Evolutionary conservation across 1,140 invertebrate genomes (phyloP).

Genomic region (Drosophila ananassae): DNA sequence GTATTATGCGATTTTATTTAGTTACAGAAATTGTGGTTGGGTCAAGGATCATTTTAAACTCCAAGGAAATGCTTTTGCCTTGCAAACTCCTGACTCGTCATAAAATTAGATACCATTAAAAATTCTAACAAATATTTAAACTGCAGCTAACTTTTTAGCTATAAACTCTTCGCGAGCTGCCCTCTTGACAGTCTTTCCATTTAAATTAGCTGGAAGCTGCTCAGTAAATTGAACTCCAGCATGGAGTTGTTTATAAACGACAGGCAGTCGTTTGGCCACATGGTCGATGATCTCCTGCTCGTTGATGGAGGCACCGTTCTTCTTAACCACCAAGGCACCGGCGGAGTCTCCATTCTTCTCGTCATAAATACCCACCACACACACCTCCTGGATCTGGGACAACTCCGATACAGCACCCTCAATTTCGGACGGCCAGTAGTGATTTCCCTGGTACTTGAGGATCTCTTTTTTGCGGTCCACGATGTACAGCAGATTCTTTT

Average conservation of each 20-base stretch:
- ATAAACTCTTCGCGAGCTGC: too few species aligned
- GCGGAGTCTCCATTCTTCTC: constrained; percentile 55
- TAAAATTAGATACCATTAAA: too few species aligned
- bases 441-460: constrained; percentile 87
- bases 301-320: constrained; percentile 28
- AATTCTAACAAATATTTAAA: constrained; percentile 58
- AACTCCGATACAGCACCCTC: constrained; percentile 54
- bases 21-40: too few species aligned
- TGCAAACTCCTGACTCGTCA: too few species aligned
- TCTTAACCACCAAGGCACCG: constrained; percentile 61
- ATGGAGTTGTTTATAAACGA: constrained; percentile 85
- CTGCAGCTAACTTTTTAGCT: constrained; percentile 86
- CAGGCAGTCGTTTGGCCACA: constrained; percentile 71
- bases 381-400: constrained; percentile 57
- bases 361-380: constrained; percentile 67
- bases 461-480: constrained; percentile 91
- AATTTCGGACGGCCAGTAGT: constrained; percentile 79
- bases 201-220: too few species aligned
- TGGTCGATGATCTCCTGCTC: constrained; percentile 52
- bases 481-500: constrained; percentile 87
- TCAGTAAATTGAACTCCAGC: constrained; percentile 87
- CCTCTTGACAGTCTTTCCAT: too few species aligned
- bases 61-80: too few species aligned
- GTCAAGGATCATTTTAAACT: too few species aligned
- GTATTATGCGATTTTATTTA: too few species aligned